Percentiles rank a stretch among this genome's conserved stretches.
Evolutionary conservation across 2,113 vertebrate species (phyloP).

Genomic region (Labeo rohita): DNA sequence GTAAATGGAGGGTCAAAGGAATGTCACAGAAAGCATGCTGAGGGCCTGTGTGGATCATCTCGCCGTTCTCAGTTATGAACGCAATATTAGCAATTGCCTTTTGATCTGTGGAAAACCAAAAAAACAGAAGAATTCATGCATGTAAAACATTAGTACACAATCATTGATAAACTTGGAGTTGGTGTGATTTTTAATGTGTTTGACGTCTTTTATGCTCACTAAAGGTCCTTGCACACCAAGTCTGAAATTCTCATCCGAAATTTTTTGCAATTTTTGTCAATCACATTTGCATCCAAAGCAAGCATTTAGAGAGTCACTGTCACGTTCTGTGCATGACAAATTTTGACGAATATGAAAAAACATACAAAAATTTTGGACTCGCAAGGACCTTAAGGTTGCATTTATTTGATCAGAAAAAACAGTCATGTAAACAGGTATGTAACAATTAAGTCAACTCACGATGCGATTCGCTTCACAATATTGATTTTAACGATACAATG

Average conservation of each 20-base stretch:
- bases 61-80: slow-evolving; percentile 81
- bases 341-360: no score
- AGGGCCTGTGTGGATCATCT: slow-evolving; percentile 83
- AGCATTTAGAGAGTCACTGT: no score
- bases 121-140: background rate
- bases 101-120: slow-evolving; percentile 61
- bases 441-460: no score
- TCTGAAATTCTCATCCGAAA: no score
- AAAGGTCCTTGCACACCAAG: no score
- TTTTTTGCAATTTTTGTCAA: no score
- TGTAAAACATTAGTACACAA: background rate
- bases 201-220: background rate
- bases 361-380: no score
- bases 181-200: background rate
- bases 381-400: background rate
- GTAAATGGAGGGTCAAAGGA: slow-evolving; percentile 86
- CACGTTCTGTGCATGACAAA: no score
- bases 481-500: no score
- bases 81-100: slow-evolving; percentile 82
- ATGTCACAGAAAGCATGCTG: slow-evolving; percentile 89
- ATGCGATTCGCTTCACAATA: no score
- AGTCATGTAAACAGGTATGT: no score
- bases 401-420: background rate
- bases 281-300: no score
- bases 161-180: background rate